phyloP scores from a whole-genome alignment of 1,140 invertebrate species.

The Tetramorium simillimum region DNA sequence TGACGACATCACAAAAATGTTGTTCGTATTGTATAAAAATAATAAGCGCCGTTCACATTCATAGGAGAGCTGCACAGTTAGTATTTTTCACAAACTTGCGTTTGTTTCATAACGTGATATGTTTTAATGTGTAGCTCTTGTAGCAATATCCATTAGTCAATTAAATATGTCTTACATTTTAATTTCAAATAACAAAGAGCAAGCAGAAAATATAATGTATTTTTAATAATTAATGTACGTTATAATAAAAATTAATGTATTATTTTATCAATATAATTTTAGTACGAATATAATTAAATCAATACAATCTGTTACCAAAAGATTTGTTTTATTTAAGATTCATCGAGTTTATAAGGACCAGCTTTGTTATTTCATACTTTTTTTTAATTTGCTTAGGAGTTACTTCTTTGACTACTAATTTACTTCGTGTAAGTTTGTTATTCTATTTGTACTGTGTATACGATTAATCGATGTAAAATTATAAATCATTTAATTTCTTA shows the following conservation, averaged over 20 bases:
- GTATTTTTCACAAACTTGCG: conserved; percentile 5
- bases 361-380: conserved; percentile 27
- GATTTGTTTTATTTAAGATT: conserved; percentile 36
- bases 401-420: conserved; percentile 28
- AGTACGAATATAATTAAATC: neutral
- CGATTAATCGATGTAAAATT: neutral
- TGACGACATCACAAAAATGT: neutral
- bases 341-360: neutral
- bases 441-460: neutral
- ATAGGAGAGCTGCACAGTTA: conserved; percentile 22
- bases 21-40: conserved; percentile 27
- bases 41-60: conserved; percentile 24
- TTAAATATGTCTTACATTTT: neutral
- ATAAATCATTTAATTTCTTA: neutral
- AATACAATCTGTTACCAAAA: neutral
- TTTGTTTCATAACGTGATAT: neutral
- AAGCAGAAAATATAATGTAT: neutral
- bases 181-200: neutral
- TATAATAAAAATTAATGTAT: neutral
- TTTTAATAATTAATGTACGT: neutral
- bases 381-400: conserved; percentile 29
- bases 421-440: conserved; percentile 27
- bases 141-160: neutral
- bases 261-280: neutral
- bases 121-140: neutral